Base-by-base conservation (phyloP, 2,888 invertebrate species). In the Sisyra nigra region DNA sequence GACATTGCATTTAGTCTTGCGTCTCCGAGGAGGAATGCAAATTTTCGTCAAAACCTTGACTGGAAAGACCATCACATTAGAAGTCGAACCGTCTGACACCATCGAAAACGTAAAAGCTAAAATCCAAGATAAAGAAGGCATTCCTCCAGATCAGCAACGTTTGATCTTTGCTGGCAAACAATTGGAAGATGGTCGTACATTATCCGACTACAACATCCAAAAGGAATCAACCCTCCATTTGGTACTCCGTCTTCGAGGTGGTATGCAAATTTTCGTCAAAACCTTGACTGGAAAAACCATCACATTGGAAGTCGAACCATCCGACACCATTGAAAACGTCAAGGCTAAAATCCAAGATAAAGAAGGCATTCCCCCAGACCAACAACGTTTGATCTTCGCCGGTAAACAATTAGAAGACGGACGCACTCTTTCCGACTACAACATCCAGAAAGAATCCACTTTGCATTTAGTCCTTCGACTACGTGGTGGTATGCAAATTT, bases 211-310 rank as follows among this genome's bases (percentile, higher is more conserved):
- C 63, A 88, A 88, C 57, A 88, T 89, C 56, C 88, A 91, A 60
- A 88, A 88, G 63, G 88, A 88, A 63, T 91, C 91, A 0, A 93
- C 92, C 2, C 75, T 93, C 49, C 91, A 92, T 62, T 74, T 86
- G 68, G 91, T 92, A 47, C 72, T 93, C 47, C 81, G 92, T 66
- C 78, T 76, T 59, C 61, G 75, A 46, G 76, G 76, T 52, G 76
- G 75, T 50, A 77, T 79, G 62, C 71, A 80, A 61, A 74, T 78
- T 56, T 68, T 63, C 58, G 68, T 64, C 2, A 71, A 71, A 51
- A 71, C 70, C 1, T 52, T 71, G 8, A 71, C 69, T 13, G 70
- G 71, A 2, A 71, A 72, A 51, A 71, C 71, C 31, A 71, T 69
- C 48, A 68, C 69, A 0, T 48, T 69, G 2, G 67, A 68, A 50